A percentile compares a stretch with the other conserved stretches of the same genome.
Evolutionary conservation across 2,113 vertebrate genomes (phyloP).

Genomic region (Petaurus breviceps): DNA sequence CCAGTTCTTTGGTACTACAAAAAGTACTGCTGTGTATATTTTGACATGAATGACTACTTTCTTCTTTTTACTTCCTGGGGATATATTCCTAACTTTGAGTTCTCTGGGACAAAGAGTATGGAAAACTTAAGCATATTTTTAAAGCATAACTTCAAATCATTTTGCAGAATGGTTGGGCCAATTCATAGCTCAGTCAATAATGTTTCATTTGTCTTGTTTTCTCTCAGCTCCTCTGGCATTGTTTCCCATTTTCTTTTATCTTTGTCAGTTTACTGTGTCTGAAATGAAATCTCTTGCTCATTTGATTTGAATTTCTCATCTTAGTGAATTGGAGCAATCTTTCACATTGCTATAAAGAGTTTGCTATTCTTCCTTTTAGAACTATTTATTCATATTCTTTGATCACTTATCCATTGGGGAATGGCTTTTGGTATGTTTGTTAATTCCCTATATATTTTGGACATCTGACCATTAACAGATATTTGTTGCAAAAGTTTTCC

Average conservation of each 20-base stretch:
- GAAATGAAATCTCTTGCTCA: background rate
- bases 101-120: background rate
- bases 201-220: background rate
- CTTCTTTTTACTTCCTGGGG: background rate
- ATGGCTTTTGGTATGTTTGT: background rate
- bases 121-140: background rate
- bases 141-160: background rate
- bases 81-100: background rate
- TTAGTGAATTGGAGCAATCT: background rate
- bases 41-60: background rate
- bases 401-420: background rate
- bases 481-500: background rate
- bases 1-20: background rate
- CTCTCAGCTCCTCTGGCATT: background rate
- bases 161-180: background rate
- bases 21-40: background rate
- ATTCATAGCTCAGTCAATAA: background rate
- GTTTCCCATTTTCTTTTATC: background rate
- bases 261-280: background rate
- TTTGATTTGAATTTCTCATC: background rate
- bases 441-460: background rate
- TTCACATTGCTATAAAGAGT: background rate
- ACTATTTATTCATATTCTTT: background rate
- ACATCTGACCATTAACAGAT: background rate
- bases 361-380: background rate